These are phyloP conservation scores for Neuroscelio doddi DNA, from an alignment of 2,888 invertebrate species.

Conservation along the genomic window DNA sequence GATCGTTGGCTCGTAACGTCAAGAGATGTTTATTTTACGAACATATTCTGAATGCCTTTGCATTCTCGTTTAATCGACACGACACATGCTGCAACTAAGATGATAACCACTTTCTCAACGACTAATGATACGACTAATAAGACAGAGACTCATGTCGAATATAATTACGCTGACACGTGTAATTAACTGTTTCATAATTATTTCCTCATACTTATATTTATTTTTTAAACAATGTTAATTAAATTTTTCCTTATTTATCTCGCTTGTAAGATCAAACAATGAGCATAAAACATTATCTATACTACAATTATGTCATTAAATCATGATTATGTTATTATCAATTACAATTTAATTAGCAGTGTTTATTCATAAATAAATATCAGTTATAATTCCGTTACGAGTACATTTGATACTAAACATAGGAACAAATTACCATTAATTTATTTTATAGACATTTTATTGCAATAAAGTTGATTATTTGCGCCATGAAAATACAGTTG, in stretches of 20 bases:
- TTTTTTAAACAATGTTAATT: no score
- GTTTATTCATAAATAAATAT: no score
- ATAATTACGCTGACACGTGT: constrained; percentile 8
- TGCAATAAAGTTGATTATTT: constrained; percentile 24
- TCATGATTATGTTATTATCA: no score
- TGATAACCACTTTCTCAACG: constrained; percentile 10
- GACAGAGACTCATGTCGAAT: neutral
- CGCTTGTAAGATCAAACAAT: no score
- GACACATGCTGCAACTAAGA: constrained; percentile 7
- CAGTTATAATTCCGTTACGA: no score
- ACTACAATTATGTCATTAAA: no score
- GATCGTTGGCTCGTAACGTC: neutral
- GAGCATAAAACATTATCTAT: no score
- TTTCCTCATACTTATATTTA: neutral
- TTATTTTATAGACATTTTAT: neutral
- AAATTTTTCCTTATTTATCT: no score
- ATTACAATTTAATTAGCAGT: no score
- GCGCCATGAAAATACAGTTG: constrained; percentile 29
- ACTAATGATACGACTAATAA: constrained; percentile 7
- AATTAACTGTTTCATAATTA: constrained; percentile 6
- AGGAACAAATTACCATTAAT: no score
- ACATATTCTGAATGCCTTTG: constrained; percentile 1
- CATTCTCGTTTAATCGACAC: constrained; percentile 9
- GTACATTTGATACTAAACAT: no score
- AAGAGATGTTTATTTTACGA: neutral